phyloP scores from a whole-genome alignment of 2,888 invertebrate species.

The Acronicta alni region DNA sequence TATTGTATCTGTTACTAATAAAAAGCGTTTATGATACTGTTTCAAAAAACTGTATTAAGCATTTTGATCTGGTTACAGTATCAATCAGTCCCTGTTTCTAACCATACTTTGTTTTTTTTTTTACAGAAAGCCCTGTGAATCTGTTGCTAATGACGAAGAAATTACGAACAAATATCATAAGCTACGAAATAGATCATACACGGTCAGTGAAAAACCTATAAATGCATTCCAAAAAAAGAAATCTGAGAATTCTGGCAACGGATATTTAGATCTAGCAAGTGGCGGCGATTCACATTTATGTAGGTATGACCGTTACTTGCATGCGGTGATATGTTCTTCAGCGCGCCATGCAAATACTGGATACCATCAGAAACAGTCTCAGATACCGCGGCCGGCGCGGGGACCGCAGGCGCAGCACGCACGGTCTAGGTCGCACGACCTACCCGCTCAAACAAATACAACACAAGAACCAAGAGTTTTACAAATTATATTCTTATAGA shows the following conservation, averaged over 20 bases:
- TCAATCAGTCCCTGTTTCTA: background rate
- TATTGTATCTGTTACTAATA: too few relatives aligned
- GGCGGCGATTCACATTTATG: conserved; percentile 89
- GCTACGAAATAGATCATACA: conserved; percentile 86
- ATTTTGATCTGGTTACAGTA: too few relatives aligned
- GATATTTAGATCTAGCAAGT: conserved; percentile 90
- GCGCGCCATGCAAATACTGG: conserved; percentile 84
- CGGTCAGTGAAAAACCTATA: conserved; percentile 83
- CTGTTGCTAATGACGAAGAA: conserved; percentile 79
- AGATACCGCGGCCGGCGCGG: conserved; percentile 62
- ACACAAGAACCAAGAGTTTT: conserved; percentile 82
- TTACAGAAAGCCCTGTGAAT: conserved; percentile 90
- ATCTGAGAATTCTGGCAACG: conserved; percentile 82
- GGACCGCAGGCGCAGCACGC: conserved; percentile 63
- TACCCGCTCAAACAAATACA: conserved; percentile 63
- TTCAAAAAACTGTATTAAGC: too few relatives aligned
- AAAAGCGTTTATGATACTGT: too few relatives aligned
- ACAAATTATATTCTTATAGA: conserved; percentile 87
- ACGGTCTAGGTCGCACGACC: conserved; percentile 83
- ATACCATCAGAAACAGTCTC: conserved; percentile 81
- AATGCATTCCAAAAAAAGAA: conserved; percentile 81
- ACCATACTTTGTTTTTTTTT: conserved; percentile 10
- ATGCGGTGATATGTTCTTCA: conserved; percentile 90
- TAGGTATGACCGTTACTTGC: conserved; percentile 90
- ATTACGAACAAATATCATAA: conserved; percentile 80